Conservation (phyloP, 2,797 vertebrate species). For the Poeciliopsis paucimaculata region DNA sequence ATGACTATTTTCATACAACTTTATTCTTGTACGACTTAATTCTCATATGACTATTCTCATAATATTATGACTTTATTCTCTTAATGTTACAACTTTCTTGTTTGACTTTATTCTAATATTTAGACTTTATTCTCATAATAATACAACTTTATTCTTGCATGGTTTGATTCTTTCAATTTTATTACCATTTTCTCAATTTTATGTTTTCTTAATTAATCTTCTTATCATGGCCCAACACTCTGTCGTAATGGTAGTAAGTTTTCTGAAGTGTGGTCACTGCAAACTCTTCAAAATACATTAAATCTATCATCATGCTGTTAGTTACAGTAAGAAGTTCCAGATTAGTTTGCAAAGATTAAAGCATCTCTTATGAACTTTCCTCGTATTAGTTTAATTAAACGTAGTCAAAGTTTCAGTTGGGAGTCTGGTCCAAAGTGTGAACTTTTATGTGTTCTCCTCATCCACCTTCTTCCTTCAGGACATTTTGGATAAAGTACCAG, state of each 20-base stretch:
- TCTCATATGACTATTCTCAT: too few relatives aligned
- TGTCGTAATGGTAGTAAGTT: neutral
- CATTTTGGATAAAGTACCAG: neutral
- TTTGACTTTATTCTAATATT: too few relatives aligned
- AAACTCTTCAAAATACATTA: neutral
- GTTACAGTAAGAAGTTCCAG: neutral
- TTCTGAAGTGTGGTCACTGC: neutral
- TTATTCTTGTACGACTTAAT: too few relatives aligned
- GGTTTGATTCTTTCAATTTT: too few relatives aligned
- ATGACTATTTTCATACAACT: too few relatives aligned
- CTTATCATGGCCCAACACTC: too few relatives aligned
- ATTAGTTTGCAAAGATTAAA: neutral
- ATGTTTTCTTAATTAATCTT: too few relatives aligned
- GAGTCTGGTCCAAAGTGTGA: neutral
- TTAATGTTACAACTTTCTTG: too few relatives aligned
- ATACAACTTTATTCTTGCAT: too few relatives aligned
- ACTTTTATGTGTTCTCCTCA: neutral
- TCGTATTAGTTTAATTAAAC: neutral
- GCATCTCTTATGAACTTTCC: neutral
- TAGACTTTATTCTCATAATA: too few relatives aligned
- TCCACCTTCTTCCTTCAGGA: neutral
- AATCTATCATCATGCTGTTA: neutral
- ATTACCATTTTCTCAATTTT: too few relatives aligned
- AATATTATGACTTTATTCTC: too few relatives aligned
- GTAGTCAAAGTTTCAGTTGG: neutral